phyloP scores from a whole-genome alignment of 2,888 invertebrate genomes.

The Tiliacea aurago region DNA sequence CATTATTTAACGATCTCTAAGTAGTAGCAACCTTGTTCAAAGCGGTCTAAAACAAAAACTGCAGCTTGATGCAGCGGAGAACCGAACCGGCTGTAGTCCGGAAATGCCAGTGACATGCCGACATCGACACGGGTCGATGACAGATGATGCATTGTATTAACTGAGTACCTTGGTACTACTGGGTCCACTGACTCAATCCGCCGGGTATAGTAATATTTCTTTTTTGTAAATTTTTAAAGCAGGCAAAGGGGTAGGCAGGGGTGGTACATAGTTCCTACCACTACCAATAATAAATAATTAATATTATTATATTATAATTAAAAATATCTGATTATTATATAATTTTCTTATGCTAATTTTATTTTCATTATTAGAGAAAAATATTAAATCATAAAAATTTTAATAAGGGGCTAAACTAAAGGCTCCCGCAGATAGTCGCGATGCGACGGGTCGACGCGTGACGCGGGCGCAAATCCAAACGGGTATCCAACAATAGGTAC shows the following conservation, averaged over 20 bases:
- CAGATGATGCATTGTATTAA: slow-evolving; percentile 42
- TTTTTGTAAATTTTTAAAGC: not conserved
- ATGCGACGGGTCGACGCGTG: too few relatives aligned
- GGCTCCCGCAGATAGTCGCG: too few relatives aligned
- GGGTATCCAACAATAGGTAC: not conserved
- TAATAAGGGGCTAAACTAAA: not conserved
- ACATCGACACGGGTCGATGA: slow-evolving; percentile 58
- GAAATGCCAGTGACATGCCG: slow-evolving; percentile 62
- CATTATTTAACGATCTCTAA: slow-evolving; percentile 14
- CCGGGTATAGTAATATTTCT: not conserved
- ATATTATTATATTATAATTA: not conserved
- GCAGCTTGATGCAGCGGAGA: slow-evolving; percentile 36
- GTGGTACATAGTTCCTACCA: not conserved
- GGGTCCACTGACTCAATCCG: slow-evolving; percentile 6
- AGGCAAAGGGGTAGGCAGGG: not conserved
- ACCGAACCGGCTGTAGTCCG: slow-evolving; percentile 59
- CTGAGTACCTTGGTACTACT: not conserved
- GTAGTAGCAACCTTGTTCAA: slow-evolving; percentile 9
- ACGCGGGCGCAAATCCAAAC: not conserved
- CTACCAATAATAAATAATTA: not conserved
- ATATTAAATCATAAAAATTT: not conserved
- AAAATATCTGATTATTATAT: not conserved
- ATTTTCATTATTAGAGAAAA: not conserved
- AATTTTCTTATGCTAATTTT: too few relatives aligned
- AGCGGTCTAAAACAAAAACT: slow-evolving; percentile 57